Evolutionary conservation across 2,888 invertebrate species (phyloP).

Genomic region (Parasteatoda lunata): DNA sequence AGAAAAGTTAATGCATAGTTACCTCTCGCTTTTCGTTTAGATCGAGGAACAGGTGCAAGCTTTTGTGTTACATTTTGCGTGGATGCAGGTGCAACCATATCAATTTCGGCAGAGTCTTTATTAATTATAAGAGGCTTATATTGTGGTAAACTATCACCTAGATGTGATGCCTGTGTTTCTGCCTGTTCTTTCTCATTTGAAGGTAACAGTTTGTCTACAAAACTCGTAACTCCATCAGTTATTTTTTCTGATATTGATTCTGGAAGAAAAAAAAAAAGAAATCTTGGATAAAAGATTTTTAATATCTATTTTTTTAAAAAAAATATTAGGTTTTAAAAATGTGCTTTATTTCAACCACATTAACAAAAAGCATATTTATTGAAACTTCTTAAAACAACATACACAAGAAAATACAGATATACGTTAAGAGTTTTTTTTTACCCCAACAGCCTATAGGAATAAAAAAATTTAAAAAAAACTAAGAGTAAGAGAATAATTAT

Average conservation of each 20-base stretch:
- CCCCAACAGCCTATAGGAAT: no score
- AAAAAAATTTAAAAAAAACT: no score
- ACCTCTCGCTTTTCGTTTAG: neutral
- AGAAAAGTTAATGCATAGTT: neutral
- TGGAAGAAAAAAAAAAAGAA: slow-evolving; percentile 7
- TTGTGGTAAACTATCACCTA: slow-evolving; percentile 51
- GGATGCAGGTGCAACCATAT: neutral
- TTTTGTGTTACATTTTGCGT: neutral
- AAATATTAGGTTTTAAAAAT: neutral
- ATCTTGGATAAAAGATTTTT: neutral
- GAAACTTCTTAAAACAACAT: neutral
- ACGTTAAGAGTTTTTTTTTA: no score
- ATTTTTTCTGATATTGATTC: slow-evolving; percentile 52
- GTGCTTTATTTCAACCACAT: neutral
- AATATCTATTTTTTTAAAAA: neutral
- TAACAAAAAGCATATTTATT: neutral
- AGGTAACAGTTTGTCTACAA: slow-evolving; percentile 53
- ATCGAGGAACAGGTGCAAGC: neutral
- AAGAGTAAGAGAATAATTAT: no score
- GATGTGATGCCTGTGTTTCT: neutral
- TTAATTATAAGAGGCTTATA: slow-evolving; percentile 57
- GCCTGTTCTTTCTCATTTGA: slow-evolving; percentile 21
- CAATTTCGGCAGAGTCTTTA: slow-evolving; percentile 11
- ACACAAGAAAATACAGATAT: no score
- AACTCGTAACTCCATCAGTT: slow-evolving; percentile 50